Evolutionary conservation across 2,797 vertebrate species (phyloP), one percentile per base, ranked within the genome.

Genomic region (Furcifer pardalis): DNA sequence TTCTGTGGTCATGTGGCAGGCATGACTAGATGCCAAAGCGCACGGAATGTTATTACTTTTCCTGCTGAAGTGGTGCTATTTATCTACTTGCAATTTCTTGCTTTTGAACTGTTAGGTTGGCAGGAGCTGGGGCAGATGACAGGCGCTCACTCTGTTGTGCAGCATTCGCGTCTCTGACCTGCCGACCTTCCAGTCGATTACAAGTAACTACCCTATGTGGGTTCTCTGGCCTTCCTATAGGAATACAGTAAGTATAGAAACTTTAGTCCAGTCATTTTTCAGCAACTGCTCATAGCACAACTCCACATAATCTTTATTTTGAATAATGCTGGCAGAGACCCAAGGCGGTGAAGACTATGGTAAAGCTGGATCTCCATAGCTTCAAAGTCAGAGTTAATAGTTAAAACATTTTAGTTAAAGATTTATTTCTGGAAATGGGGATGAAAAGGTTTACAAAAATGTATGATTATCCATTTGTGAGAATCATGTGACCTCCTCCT

Each of bases 201-300:
- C 69, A 90, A 83, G 76, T 87, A 21, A 12, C 77, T 86, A 52
- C 68, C 4, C 86, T 77, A 80, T 83, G 25, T 75, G 46, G 7
- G 21, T 13, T 85, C 42, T 44, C 62, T 80, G 19, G 56, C 17
- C 81, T 60, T 49, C 49, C 10, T 49, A 84, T 77, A 27, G 7
- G 42, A 87, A 7, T 0, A n/a, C n/a, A n/a, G n/a, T n/a, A 89
- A 80, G 77, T 63, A 10, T 12, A 68, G 21, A 63, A 60, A 1
- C 56, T 88, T 88, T 83, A 77, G 83, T 46, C 81, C 78, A 77
- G 77, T 90, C 88, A 49, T 13, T 32, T 77, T 32, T 10, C 44
- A 44, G 71, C 35, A 52, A 19, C 1, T 73, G 46, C 37, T 46
- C 69, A 56, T 46, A 56, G 17, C 78, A 30, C 40, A 72, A 60